Percentiles rank a stretch among this genome's conserved stretches.
These are phyloP conservation scores for Protaetia brevitarsis DNA, from an alignment of 1,140 invertebrate genomes.

Conservation along the genomic window DNA sequence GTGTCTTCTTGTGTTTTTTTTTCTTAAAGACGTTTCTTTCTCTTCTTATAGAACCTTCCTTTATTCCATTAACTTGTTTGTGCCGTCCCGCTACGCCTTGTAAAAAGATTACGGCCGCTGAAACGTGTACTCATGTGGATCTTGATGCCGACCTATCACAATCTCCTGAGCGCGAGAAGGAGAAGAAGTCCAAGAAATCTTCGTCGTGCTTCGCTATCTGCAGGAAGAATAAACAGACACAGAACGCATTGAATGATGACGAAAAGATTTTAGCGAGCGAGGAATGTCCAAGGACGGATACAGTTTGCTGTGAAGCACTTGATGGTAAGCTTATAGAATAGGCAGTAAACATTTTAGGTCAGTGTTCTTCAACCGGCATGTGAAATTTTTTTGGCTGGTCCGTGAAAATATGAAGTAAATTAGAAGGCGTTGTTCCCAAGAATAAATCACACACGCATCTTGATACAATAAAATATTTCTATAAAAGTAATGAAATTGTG, in stretches of 20 bases:
- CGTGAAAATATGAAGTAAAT: too few species aligned
- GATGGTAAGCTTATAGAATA: neutral
- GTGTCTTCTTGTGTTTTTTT: neutral
- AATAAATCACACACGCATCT: too few species aligned
- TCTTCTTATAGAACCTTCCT: neutral
- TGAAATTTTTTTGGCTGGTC: too few species aligned
- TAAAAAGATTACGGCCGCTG: neutral
- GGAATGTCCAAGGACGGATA: neutral
- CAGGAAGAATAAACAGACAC: too few species aligned
- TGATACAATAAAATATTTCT: too few species aligned
- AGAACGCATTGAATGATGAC: neutral
- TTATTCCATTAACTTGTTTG: neutral
- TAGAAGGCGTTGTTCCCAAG: too few species aligned
- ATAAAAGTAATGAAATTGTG: too few species aligned
- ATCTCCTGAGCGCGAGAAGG: neutral
- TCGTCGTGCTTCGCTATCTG: neutral
- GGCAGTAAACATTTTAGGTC: neutral
- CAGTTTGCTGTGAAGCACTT: neutral
- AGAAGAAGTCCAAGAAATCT: neutral
- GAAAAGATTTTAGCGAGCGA: neutral
- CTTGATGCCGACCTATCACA: neutral
- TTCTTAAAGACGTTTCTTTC: neutral
- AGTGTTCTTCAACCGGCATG: too few species aligned
- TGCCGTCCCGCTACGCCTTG: constrained; percentile 2
- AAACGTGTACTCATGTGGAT: neutral